These are phyloP conservation scores for Ricordea florida DNA, from an alignment of 92 coral and sea anemone species.

Conservation along the genomic window DNA sequence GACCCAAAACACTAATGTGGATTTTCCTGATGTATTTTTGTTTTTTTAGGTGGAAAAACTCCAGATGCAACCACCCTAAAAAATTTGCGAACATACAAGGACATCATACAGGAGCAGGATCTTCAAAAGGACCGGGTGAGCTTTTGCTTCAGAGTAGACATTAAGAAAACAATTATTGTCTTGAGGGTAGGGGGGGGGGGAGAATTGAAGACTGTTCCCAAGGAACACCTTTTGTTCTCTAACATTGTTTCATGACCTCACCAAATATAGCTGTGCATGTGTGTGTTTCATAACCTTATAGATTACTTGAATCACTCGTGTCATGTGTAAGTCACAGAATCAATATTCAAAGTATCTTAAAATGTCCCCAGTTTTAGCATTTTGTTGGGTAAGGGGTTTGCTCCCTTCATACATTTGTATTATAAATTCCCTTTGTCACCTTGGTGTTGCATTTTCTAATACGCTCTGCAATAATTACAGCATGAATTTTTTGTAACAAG, in stretches of 20 bases:
- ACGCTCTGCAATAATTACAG: too few species aligned
- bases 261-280: not conserved
- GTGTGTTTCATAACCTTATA: not conserved
- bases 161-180: too few species aligned
- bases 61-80: constrained; percentile 78
- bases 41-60: constrained; percentile 90
- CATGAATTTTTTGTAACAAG: too few species aligned
- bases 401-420: too few species aligned
- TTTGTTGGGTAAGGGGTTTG: too few species aligned
- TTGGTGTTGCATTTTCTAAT: too few species aligned
- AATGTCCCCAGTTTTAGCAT: too few species aligned
- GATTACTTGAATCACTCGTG: too few species aligned
- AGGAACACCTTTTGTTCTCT: not conserved
- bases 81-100: constrained; percentile 74
- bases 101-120: constrained; percentile 84
- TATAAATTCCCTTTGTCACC: too few species aligned
- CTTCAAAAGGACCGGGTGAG: constrained; percentile 85
- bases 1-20: not conserved
- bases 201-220: not conserved
- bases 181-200: too few species aligned
- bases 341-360: too few species aligned
- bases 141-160: not conserved
- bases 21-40: constrained; percentile 40
- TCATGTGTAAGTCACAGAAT: too few species aligned
- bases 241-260: not conserved